phyloP scores from a whole-genome alignment of 1,140 invertebrate species.

The Drosophila takahashii region DNA sequence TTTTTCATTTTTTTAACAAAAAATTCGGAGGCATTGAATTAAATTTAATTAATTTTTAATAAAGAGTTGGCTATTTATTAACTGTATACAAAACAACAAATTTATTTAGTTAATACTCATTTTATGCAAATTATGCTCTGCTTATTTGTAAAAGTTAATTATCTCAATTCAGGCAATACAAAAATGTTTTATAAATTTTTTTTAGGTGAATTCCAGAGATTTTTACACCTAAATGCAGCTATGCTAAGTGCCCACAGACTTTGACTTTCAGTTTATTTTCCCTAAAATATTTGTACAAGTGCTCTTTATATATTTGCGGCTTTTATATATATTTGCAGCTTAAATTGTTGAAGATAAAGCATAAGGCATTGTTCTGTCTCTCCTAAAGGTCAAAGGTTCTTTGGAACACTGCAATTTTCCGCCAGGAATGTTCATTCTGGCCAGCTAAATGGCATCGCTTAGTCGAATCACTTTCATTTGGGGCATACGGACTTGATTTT shows the following conservation, averaged over 20 bases:
- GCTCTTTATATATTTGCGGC: background rate
- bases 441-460: constrained; percentile 42
- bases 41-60: background rate
- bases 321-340: background rate
- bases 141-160: background rate
- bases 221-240: background rate
- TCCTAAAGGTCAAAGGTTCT: background rate
- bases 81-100: no score
- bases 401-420: background rate
- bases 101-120: no score
- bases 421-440: constrained; percentile 16
- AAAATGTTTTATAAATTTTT: background rate
- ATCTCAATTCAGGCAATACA: background rate
- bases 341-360: background rate
- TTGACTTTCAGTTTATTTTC: no score
- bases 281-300: background rate
- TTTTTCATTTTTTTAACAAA: background rate
- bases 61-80: background rate
- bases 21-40: background rate
- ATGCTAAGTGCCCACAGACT: background rate
- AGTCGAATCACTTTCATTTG: constrained; percentile 50
- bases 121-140: no score
- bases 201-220: background rate
- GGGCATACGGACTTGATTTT: constrained; percentile 25
- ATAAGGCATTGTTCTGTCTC: background rate